Base-by-base conservation (phyloP, 2,113 vertebrate genomes). In the Leptobrachium leishanense region DNA sequence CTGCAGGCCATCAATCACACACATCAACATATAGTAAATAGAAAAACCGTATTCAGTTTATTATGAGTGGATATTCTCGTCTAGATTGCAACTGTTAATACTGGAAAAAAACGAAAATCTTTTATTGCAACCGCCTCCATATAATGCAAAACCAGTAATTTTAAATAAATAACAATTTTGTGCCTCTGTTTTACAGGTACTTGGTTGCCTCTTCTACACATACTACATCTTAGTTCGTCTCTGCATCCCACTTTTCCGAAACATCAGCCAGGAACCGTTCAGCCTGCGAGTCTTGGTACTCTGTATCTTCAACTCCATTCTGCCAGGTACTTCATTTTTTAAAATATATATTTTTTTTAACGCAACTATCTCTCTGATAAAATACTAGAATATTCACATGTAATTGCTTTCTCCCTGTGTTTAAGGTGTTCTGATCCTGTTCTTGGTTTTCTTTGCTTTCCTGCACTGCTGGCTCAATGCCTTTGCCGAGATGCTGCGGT, bases 181-280 rank as follows among this genome's bases (percentile, higher is more conserved):
- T 41, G 10, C 13, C 53, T 2, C 59, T 66, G 6, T 67, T n/a
- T 68, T 68, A 9, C 79, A 99, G 97, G 93, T 98, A 12, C 94
- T 98, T 3, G 96, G 96, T 40, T 95, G 94, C 57, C 86, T 98
- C 82, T 99, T 96, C 89, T 98, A 98, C 77, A 89, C 91, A 5
- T 97, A 99, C 85, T 98, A 99, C 75, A 89, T 97, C 82, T 96
- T 98, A 85, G 95, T 97, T 83, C 92, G 96, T 55, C 94, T 98
- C 72, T 97, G 95, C 82, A 93, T 93, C 79, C 97, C 97, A 42
- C 92, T 93, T 83, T 98, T 98, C 76, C 93, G 82, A 79, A 96
- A 94, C 83, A 94, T 95, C 44, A 94, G 91, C 57, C 90, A 92
- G 80, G 95, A 98, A 83, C 90, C 95, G 7, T 97, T 97, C 83